Conservation (phyloP, 1,140 invertebrate species). For the Zelostemma sp. region DNA sequence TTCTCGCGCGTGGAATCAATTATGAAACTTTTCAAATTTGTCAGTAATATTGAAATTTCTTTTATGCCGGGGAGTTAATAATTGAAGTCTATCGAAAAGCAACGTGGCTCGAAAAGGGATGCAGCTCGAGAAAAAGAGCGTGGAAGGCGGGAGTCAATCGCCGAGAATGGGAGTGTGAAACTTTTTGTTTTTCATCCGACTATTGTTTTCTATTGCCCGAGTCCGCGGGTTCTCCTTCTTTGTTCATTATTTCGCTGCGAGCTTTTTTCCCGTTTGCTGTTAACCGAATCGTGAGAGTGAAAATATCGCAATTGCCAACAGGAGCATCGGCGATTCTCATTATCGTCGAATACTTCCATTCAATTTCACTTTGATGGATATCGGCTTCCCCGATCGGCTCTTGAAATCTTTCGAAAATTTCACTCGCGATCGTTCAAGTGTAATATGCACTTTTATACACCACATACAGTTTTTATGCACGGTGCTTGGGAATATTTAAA, state of each 20-base stretch:
- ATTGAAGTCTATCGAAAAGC: constrained; percentile 68
- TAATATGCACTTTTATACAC: too few species aligned
- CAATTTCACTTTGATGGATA: constrained; percentile 56
- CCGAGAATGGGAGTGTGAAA: constrained; percentile 46
- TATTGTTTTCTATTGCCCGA: constrained; percentile 65
- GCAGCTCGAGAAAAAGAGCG: constrained; percentile 42
- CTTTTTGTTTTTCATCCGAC: constrained; percentile 68
- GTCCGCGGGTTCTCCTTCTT: constrained; percentile 26
- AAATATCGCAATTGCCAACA: constrained; percentile 37
- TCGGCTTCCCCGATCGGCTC: constrained; percentile 40
- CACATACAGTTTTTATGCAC: too few species aligned
- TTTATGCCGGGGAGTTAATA: constrained; percentile 66
- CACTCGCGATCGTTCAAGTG: too few species aligned
- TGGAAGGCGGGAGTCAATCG: constrained; percentile 21
- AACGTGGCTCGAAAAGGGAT: constrained; percentile 45
- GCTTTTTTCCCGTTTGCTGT: constrained; percentile 26
- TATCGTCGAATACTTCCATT: constrained; percentile 60
- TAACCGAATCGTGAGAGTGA: constrained; percentile 28
- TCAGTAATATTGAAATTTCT: constrained; percentile 72
- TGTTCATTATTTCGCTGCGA: constrained; percentile 25
- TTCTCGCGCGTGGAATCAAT: constrained; percentile 66
- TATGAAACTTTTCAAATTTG: constrained; percentile 71
- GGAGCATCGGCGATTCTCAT: constrained; percentile 39
- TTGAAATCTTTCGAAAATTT: background rate
- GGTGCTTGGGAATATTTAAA: background rate